Base-by-base conservation (phyloP, 1,140 invertebrate genomes). In the Platyscapa corneri region DNA sequence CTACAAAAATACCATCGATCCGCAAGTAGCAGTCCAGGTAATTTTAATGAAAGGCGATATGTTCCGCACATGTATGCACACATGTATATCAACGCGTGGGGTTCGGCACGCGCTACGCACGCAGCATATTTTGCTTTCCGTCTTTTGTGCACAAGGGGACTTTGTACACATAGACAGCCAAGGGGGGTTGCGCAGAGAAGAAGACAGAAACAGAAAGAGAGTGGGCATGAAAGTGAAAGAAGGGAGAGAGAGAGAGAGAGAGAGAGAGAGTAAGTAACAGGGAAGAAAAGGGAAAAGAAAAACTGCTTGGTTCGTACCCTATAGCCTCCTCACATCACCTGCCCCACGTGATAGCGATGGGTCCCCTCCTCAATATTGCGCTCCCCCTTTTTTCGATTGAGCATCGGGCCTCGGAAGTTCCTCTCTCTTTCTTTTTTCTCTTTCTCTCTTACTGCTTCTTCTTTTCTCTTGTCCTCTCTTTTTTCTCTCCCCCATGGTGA, bases 241-340 rank as follows among this genome's bases (percentile, higher is more conserved):
- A 56, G 32, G 30, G 49, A 6, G 30, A 20, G 32, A 7, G 49
- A 20, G 75, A 20, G 32, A 18, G 76, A 65, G 27, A 78, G 39
- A 74, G 78, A 46, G 77, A 27, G 34, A 10, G 79, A 56, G 27
- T 74, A 30, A 79, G 75, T 30, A 77, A 27, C 3, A 60, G 56
- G 10, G 60, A 49, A 82, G 39, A 27, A 81, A 86, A 81, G 78
- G 42, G 81, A 70, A 65, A 84, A 37, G 70, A 77, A 86, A 84
- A 87, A 83, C 81, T 77, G 53, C 72, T 76, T 86, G 86, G 89
- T 88, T 89, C 88, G 87, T 89, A 87, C 83, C 83, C 86, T 78
- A 88, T 88, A 78, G 76, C 53, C 34, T 56, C 88, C 86, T 89
- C 56, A 46, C 75, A 77, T 92, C 92, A 93, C 92, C 92, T 93